A percentile compares a stretch with the other conserved stretches of the same genome.
Evolutionary conservation across 2,888 invertebrate species (phyloP).

Genomic region (Thysanoteuthis rhombus): DNA sequence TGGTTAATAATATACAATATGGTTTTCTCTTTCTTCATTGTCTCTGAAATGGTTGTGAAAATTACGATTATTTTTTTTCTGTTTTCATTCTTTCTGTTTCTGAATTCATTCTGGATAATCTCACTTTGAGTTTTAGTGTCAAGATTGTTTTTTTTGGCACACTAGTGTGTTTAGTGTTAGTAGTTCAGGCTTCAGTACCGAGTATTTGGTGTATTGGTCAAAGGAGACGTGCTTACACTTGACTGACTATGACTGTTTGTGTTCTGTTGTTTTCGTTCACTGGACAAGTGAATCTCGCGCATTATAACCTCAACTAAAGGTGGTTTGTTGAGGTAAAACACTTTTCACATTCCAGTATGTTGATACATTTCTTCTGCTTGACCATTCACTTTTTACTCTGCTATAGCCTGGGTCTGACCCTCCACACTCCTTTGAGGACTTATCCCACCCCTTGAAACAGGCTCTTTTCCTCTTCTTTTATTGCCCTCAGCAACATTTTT

Average conservation of each 20-base stretch:
- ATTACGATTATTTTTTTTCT: background rate
- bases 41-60: background rate
- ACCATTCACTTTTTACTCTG: background rate
- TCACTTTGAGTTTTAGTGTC: background rate
- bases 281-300: background rate
- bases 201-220: background rate
- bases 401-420: background rate
- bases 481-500: background rate
- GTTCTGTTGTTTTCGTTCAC: background rate
- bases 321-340: background rate
- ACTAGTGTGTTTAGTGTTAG: background rate
- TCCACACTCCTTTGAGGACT: background rate
- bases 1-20: background rate
- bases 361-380: background rate
- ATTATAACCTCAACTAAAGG: conserved; percentile 12
- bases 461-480: background rate
- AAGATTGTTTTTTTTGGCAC: background rate
- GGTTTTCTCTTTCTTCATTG: background rate
- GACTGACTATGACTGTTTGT: background rate
- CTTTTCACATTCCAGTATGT: background rate
- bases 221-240: background rate
- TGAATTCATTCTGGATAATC: background rate
- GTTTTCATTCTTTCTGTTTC: background rate
- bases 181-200: background rate
- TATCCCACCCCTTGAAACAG: background rate